Base-by-base conservation (phyloP, 2,113 vertebrate species). In the Cranoglanis bouderius region DNA sequence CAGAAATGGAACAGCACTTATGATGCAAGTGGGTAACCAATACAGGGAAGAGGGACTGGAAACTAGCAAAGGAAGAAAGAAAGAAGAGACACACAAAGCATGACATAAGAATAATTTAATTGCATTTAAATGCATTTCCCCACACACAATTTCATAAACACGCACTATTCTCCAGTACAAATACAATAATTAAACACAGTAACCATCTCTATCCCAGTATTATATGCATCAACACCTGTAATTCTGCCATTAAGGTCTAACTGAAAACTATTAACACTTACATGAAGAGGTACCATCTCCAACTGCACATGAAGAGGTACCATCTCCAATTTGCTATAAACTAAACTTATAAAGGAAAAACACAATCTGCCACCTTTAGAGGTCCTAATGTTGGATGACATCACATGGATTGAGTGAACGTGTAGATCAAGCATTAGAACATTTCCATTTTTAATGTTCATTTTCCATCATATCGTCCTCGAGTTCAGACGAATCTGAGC, bases 401-500 rank as follows among this genome's bases (percentile, higher is more conserved):
- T 49, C 43, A 84, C 14, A 77, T 77, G 74, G 43, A 49, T 49
- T 78, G 43, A n/a, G 21, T 26, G 8, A 29, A 78, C 13, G 7
- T 43, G 38, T 14, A 82, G 1, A 57, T 35, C 16, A 82, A 82
- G 35, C 18, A 82, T 38, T 1, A 57, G 80, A 38, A 26, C 16
- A 21, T 53, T n/a, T 29, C 46, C 16, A 38, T 72, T 82, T 32
- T 57, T 32, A 61, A n/a, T 83, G 82, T 32, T 84, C 38, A 7
- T 32, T 82, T 78, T 57, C 55, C 9, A 72, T 72, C 55, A 61
- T 43, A 0, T 88, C 70, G 1, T 88, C 90, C 24, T 88, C 88
- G 16, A 43, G 51, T 32, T 90, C 88, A 95, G 95, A 0, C 86
- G 4, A 90, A 94, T 89, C 84, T 21, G 86, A 90, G 55, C 78